Evolutionary conservation across 2,888 invertebrate species (phyloP), one percentile per base, ranked within the genome.

Genomic region (Loripinus fragilis): DNA sequence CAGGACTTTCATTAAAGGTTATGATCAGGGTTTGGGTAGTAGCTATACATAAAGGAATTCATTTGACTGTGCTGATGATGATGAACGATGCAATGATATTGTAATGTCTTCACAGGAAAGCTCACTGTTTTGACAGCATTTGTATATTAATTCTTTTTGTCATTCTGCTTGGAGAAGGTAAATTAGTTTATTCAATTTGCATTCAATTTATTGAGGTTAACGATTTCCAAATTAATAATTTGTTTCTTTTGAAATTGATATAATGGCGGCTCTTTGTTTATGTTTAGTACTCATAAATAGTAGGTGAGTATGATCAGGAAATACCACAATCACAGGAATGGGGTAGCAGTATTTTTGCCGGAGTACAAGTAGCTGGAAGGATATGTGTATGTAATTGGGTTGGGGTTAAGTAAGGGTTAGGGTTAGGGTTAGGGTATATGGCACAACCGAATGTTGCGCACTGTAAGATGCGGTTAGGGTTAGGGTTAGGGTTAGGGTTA

Each of bases 381-480:
- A n/a, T n/a, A n/a, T n/a, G n/a, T n/a, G n/a, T n/a, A n/a, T n/a
- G n/a, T n/a, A n/a, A n/a, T n/a, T n/a, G n/a, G n/a, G n/a, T n/a
- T n/a, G n/a, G n/a, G n/a, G n/a, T n/a, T n/a, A n/a, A n/a, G n/a
- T n/a, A n/a, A n/a, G n/a, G n/a, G n/a, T n/a, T n/a, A n/a, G n/a
- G n/a, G n/a, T n/a, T n/a, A n/a, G n/a, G n/a, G n/a, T n/a, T n/a
- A n/a, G n/a, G n/a, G n/a, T n/a, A n/a, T n/a, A n/a, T n/a, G n/a
- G n/a, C n/a, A n/a, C n/a, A n/a, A n/a, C n/a, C n/a, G n/a, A n/a
- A n/a, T n/a, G n/a, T n/a, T n/a, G n/a, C n/a, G n/a, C n/a, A n/a
- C n/a, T n/a, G n/a, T n/a, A n/a, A n/a, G n/a, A n/a, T 80, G 83
- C 80, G 78, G 72, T 77, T 82, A 79, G 71, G 71, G 38, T 71